Base-by-base conservation (phyloP, 2,888 invertebrate species). In the Alentia gelatinosa region DNA sequence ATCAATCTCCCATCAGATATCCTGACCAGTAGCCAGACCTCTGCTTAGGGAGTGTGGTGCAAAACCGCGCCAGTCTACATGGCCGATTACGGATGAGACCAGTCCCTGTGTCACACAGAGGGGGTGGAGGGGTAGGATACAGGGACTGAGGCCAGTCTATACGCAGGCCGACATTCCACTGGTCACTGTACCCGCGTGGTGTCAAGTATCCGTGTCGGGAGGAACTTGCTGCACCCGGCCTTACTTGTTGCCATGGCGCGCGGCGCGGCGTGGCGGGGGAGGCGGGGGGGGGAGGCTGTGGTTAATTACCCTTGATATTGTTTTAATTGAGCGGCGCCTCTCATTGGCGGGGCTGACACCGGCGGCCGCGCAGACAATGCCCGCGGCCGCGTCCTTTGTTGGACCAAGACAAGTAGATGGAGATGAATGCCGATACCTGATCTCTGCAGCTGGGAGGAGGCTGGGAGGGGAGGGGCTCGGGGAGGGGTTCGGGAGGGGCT, bases 301-400 rank as follows among this genome's bases (percentile, higher is more conserved):
- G 79, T 79, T 79, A 79, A 79, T 79, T 79, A 79, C 79, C 79
- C 79, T 35, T 79, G 79, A 79, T 79, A 79, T 79, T 79, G 79
- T 79, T 79, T 79, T 79, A 79, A 79, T 35, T 79, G 79, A 79
- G 79, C 79, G 23, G 79, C 12, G 35, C 79, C 7, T 15, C 79
- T 37, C 37, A 33, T 19, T 3, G 79, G 1, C 3, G 30, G 68
- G 68, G n/a, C 68, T 26, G 68, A 68, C 68, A 68, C 68, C 30
- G 68, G n/a, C 68, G 12, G 68, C n/a, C 68, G 30, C 68, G 30
- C 3, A 68, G 3, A 68, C 68, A 68, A 68, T 68, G 68, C 30
- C 1, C 30, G 3, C n/a, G 68, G 68, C 12, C 26, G 68, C 68
- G 30, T 68, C 68, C 68, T 68, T 68, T 68, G 68, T 68, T 68